These are phyloP conservation scores for Podabrus alpinus DNA, from an alignment of 2,888 invertebrate genomes.

Conservation along the genomic window DNA sequence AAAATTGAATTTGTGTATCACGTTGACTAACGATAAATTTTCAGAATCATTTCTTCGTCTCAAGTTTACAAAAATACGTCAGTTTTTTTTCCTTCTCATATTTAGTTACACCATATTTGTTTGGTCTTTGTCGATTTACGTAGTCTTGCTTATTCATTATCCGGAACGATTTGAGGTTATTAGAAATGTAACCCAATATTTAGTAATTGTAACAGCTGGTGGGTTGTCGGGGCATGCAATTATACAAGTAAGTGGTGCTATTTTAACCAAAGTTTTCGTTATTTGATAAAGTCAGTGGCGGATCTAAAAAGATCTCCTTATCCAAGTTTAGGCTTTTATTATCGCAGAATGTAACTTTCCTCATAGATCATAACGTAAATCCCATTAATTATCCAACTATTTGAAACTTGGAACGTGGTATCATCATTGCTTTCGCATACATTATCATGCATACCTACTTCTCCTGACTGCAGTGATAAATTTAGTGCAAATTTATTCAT, in stretches of 20 bases:
- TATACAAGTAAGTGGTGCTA: slow-evolving; percentile 44
- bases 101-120: slow-evolving; percentile 53
- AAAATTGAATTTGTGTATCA: neutral
- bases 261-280: slow-evolving; percentile 1
- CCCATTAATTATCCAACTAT: neutral
- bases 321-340: neutral
- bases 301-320: slow-evolving; percentile 5
- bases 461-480: neutral
- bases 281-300: slow-evolving; percentile 3
- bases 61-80: slow-evolving; percentile 59
- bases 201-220: slow-evolving; percentile 43
- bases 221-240: slow-evolving; percentile 46
- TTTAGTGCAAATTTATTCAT: neutral
- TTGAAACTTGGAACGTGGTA: neutral
- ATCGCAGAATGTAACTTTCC: neutral
- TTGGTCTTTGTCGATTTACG: slow-evolving; percentile 52
- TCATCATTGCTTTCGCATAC: neutral
- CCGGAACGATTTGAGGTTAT: slow-evolving; percentile 30
- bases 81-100: slow-evolving; percentile 56
- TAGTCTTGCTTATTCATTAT: slow-evolving; percentile 39
- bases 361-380: neutral
- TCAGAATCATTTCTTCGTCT: slow-evolving; percentile 55
- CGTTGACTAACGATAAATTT: slow-evolving; percentile 8
- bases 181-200: slow-evolving; percentile 39
- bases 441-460: neutral